phyloP scores from a whole-genome alignment of 1,140 invertebrate species.

The Aphelenchoides avenae region DNA sequence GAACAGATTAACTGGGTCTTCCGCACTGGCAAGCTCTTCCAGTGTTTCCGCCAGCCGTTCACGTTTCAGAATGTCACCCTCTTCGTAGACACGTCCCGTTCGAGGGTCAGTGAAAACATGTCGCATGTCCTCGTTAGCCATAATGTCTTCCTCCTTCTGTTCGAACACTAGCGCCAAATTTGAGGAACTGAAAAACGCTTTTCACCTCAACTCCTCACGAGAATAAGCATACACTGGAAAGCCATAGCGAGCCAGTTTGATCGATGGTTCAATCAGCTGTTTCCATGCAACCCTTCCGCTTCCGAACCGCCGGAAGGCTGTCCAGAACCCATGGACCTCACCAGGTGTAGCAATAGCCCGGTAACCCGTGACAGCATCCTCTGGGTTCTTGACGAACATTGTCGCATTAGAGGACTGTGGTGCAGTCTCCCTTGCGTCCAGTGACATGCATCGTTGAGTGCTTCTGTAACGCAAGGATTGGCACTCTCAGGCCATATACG shows the following conservation, averaged over 20 bases:
- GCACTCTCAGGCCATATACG: no score
- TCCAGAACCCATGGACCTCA: slow-evolving; percentile 80
- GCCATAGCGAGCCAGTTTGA: slow-evolving; percentile 69
- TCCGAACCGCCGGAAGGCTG: slow-evolving; percentile 75
- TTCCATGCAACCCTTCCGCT: slow-evolving; percentile 60
- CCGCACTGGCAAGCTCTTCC: slow-evolving; percentile 54
- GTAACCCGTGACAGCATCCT: slow-evolving; percentile 60
- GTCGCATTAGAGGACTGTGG: slow-evolving; percentile 66
- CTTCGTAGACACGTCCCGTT: slow-evolving; percentile 60
- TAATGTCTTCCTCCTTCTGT: slow-evolving; percentile 34
- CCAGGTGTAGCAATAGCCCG: slow-evolving; percentile 81
- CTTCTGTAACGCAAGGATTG: no score
- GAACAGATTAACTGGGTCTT: slow-evolving; percentile 58
- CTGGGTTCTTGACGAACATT: slow-evolving; percentile 69
- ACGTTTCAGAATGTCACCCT: slow-evolving; percentile 61
- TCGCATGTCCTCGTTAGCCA: slow-evolving; percentile 34
- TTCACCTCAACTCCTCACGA: no score
- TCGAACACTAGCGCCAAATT: no score
- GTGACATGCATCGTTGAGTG: slow-evolving; percentile 52
- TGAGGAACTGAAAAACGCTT: no score
- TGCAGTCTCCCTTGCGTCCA: slow-evolving; percentile 79
- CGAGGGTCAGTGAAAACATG: slow-evolving; percentile 60
- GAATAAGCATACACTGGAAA: no score
- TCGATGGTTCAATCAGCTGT: slow-evolving; percentile 46
- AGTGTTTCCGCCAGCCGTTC: slow-evolving; percentile 61